Percentiles rank a stretch among this genome's conserved stretches.
phyloP scores from a whole-genome alignment of 64 coral and sea anemone species.

The Montipora cactus region DNA sequence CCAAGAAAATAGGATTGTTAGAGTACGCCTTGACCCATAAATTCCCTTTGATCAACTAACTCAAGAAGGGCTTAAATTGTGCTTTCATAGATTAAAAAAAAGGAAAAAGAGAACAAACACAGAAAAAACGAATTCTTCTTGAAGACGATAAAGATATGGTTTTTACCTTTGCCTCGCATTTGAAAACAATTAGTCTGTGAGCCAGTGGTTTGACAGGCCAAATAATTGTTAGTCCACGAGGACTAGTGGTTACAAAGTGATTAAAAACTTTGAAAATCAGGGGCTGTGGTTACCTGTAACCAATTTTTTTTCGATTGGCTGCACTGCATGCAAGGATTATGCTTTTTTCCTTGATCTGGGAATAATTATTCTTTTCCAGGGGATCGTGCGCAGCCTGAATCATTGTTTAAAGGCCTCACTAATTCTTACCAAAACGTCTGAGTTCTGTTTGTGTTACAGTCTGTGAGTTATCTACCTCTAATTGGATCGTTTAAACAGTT shows the following conservation, averaged over 20 bases:
- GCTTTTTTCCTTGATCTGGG: background rate
- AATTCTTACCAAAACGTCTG: background rate
- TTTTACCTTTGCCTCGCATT: too few species aligned
- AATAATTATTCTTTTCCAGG: background rate
- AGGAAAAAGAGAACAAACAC: background rate
- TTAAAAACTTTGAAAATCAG: too few species aligned
- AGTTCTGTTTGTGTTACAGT: background rate
- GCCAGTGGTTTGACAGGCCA: too few species aligned
- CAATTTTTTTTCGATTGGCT: too few species aligned
- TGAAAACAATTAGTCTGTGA: too few species aligned
- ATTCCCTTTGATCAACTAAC: background rate
- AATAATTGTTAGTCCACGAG: too few species aligned
- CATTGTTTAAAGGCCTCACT: too few species aligned
- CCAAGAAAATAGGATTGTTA: constrained; percentile 2
- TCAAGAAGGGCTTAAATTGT: background rate
- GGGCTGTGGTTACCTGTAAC: too few species aligned
- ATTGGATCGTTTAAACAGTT: background rate
- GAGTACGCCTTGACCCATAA: background rate
- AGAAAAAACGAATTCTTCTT: background rate
- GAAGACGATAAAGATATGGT: too few species aligned
- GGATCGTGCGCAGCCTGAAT: background rate
- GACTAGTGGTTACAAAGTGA: too few species aligned
- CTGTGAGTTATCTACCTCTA: background rate
- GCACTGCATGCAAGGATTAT: background rate
- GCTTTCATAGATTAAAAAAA: background rate